These are phyloP conservation scores for Leuciscus idus DNA, from an alignment of 2,113 vertebrate genomes.

Conservation along the genomic window DNA sequence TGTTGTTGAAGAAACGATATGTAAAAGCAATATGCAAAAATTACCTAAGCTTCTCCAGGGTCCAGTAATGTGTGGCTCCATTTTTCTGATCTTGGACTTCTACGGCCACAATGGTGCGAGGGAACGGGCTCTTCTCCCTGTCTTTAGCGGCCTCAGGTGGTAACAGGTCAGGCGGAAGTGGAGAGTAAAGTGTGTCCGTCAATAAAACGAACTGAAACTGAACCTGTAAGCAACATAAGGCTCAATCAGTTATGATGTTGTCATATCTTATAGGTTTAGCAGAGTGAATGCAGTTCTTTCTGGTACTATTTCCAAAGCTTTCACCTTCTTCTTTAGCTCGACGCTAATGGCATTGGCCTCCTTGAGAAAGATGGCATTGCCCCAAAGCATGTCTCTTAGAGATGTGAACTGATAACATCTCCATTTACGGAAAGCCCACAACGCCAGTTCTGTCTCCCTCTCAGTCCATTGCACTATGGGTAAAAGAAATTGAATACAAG, in stretches of 20 bases:
- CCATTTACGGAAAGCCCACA: constrained; percentile 97
- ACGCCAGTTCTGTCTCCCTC: constrained; percentile 86
- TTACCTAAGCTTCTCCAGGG: constrained; percentile 94
- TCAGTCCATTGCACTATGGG: constrained; percentile 90
- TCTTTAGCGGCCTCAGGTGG: constrained; percentile 85
- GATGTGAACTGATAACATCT: constrained; percentile 98
- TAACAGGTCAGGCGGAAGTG: constrained; percentile 89
- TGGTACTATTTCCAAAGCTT: constrained; percentile 10
- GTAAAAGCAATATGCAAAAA: neutral
- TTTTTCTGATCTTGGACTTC: constrained; percentile 99
- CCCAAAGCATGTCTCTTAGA: constrained; percentile 93
- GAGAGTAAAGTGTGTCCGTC: constrained; percentile 95
- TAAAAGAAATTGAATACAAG: constrained; percentile 22
- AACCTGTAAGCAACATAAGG: constrained; percentile 76
- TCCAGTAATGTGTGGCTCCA: constrained; percentile 97
- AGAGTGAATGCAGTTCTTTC: neutral
- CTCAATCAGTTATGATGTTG: neutral
- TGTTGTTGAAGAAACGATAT: neutral
- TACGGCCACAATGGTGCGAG: constrained; percentile 93
- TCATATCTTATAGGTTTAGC: neutral
- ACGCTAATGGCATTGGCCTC: constrained; percentile 98
- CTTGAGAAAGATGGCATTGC: constrained; percentile 95
- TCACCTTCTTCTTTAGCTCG: constrained; percentile 97
- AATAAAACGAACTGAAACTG: constrained; percentile 98
- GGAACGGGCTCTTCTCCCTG: constrained; percentile 87